These are phyloP conservation scores for Paguma larvata DNA, from an alignment of 2,797 vertebrate genomes.

Conservation along the genomic window DNA sequence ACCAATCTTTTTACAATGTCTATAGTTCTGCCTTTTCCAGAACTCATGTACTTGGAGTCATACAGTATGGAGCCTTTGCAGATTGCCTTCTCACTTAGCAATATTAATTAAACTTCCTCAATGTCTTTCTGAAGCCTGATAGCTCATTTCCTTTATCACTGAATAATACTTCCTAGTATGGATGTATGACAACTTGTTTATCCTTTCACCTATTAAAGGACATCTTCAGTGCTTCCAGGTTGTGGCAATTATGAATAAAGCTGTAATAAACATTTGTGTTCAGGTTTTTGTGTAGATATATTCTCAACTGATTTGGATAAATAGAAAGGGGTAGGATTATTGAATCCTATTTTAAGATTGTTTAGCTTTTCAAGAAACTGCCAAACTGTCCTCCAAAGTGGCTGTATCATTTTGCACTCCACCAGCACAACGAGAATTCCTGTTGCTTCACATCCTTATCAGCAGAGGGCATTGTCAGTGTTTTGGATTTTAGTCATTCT, in stretches of 20 bases:
- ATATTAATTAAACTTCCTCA: not conserved
- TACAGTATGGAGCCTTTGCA: not conserved
- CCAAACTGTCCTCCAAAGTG: not conserved
- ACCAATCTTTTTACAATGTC: not conserved
- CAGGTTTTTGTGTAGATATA: not conserved
- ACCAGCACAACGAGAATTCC: not conserved
- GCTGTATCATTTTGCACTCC: not conserved
- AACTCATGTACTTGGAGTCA: not conserved
- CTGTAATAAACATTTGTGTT: not conserved
- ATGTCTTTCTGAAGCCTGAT: not conserved
- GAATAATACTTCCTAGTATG: not conserved
- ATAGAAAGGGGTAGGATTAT: not conserved
- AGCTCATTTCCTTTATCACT: not conserved
- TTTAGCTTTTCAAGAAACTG: not conserved
- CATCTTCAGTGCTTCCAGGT: not conserved
- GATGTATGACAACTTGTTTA: not conserved
- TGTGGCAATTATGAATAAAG: not conserved
- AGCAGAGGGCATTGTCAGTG: not conserved
- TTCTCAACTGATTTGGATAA: not conserved
- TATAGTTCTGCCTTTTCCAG: not conserved
- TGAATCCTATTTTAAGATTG: not conserved
- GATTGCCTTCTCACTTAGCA: not conserved
- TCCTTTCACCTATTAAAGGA: not conserved
- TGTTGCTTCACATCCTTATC: not conserved
- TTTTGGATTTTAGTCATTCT: not conserved